Percentiles rank a stretch among this genome's conserved stretches.
These are phyloP conservation scores for Amphiprion ocellaris DNA, from an alignment of 2,113 vertebrate species.

Conservation along the genomic window DNA sequence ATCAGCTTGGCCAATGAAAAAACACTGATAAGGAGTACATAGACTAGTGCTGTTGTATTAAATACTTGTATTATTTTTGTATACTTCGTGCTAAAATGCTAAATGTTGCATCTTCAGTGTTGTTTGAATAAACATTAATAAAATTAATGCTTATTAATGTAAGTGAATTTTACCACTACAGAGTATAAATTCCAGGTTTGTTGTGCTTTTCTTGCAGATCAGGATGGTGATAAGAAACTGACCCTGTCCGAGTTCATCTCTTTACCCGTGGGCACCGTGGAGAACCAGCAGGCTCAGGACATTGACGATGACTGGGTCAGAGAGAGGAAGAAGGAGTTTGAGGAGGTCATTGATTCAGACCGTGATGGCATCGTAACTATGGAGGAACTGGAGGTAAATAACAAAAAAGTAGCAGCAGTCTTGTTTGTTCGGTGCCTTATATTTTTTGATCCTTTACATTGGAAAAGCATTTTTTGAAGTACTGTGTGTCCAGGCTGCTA, in stretches of 20 bases:
- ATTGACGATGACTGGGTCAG: constrained; percentile 95
- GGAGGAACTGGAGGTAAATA: constrained; percentile 93
- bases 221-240: constrained; percentile 92
- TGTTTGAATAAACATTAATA: too few species aligned
- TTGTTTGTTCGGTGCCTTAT: too few species aligned
- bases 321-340: constrained; percentile 94
- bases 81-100: too few species aligned
- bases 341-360: constrained; percentile 93
- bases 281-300: constrained; percentile 95
- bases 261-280: constrained; percentile 93
- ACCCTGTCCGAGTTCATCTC: constrained; percentile 95
- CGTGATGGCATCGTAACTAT: constrained; percentile 91
- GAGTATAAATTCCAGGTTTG: not conserved
- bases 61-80: too few species aligned
- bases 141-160: too few species aligned
- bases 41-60: too few species aligned
- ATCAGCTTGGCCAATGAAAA: too few species aligned
- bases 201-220: constrained; percentile 82
- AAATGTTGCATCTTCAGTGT: too few species aligned
- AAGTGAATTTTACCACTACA: not conserved
- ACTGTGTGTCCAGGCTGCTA: too few species aligned
- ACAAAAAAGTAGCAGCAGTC: not conserved
- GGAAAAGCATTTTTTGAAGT: too few species aligned
- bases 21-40: too few species aligned
- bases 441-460: too few species aligned